phyloP scores from a whole-genome alignment of 2,888 invertebrate genomes.

The Penaeus monodon region DNA sequence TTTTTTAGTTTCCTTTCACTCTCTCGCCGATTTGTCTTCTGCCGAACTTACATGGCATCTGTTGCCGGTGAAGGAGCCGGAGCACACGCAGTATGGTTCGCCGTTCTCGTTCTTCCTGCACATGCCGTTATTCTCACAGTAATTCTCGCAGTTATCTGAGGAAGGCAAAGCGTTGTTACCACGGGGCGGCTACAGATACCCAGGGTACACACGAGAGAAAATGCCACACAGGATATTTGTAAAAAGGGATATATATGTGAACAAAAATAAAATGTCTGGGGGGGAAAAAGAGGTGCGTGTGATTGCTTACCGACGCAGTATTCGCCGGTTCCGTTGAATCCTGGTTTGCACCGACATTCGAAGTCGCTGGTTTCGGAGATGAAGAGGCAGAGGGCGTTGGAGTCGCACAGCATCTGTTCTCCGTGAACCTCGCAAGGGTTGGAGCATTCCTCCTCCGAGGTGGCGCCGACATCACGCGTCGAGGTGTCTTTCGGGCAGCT shows the following conservation, averaged over 20 bases:
- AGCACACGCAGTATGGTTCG: conserved; percentile 88
- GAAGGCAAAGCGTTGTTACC: conserved; percentile 61
- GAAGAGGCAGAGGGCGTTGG: conserved; percentile 87
- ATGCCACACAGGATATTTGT: no score
- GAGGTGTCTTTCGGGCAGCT: conserved; percentile 92
- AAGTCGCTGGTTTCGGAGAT: conserved; percentile 82
- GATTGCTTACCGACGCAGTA: conserved; percentile 71
- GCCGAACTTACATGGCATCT: conserved; percentile 75
- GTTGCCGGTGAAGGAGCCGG: conserved; percentile 91
- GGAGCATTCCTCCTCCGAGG: conserved; percentile 84
- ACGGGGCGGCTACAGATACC: not conserved
- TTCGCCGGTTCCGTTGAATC: conserved; percentile 89
- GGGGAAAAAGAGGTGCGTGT: not conserved
- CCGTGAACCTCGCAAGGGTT: conserved; percentile 87
- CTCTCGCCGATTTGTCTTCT: not conserved
- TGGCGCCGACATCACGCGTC: conserved; percentile 74
- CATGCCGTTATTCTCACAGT: conserved; percentile 89
- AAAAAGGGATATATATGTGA: not conserved
- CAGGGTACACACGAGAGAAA: not conserved
- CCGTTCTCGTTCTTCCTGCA: conserved; percentile 79
- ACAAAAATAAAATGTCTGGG: not conserved
- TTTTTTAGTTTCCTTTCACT: no score
- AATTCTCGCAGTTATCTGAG: conserved; percentile 84
- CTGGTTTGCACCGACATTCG: conserved; percentile 92
- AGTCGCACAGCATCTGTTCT: conserved; percentile 86